Base-by-base conservation (phyloP, 1,140 invertebrate species). In the Lerema accius region DNA sequence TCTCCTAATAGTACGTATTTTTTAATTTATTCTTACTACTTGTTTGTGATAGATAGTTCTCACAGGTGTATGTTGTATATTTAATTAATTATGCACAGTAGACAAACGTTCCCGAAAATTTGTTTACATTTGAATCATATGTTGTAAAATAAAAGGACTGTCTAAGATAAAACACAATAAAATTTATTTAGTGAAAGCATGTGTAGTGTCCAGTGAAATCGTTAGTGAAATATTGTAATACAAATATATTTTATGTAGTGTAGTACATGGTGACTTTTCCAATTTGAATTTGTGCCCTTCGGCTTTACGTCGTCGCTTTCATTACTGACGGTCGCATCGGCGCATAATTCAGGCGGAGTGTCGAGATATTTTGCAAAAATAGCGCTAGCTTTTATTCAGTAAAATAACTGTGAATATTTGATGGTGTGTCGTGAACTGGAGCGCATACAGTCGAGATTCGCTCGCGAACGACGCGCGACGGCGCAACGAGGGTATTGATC, bases 401-500 rank as follows among this genome's bases (percentile, higher is more conserved):
- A 73, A 82, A 80, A 87, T 82, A 74, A 80, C 74, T 80, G 73
- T 90, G 78, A 90, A 90, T 90, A 87, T 90, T 90, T 90, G 78
- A 90, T 90, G 84, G 84, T 81, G 76, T 80, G 77, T 84, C 82
- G 82, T 86, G 78, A 82, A 80, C 65, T 75, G 71, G 69, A 78
- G 85, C 72, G 80, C 72, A 73, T 81, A 87, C 78, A 85, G 85
- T 85, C 76, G 72, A 90, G 76, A 82, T 84, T 87, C 67, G 82
- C 73, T 78, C 71, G 79, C 67, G 56, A 78, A 75, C 75, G 83
- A 70, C 76, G 78, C 87, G 86, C 85, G 85, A 69, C 85, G 87
- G 85, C 87, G 87, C 87, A 82, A 83, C 72, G 80, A 67, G 82
- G 77, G 82, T 90, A 90, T 90, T 90, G 86, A 89, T 90, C 87